Evolutionary conservation across 2,113 vertebrate genomes (phyloP).

Genomic region (Orycteropus afer): DNA sequence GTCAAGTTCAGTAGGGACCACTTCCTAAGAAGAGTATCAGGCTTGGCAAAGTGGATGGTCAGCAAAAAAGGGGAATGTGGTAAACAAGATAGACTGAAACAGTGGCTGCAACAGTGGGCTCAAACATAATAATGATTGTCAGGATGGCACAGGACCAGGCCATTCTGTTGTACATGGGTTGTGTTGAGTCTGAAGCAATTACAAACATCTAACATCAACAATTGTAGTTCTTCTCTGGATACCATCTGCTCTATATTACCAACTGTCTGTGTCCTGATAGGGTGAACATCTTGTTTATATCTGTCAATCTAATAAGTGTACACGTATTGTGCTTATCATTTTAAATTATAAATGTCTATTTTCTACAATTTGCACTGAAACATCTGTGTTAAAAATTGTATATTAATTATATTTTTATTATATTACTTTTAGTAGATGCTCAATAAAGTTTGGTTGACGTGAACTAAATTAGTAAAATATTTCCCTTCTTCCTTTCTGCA

Average conservation of each 20-base stretch:
- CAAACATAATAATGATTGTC: too few relatives aligned
- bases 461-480: background rate
- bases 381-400: background rate
- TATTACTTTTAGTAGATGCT: background rate
- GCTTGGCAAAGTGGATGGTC: too few relatives aligned
- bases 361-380: background rate
- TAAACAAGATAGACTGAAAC: too few relatives aligned
- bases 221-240: background rate
- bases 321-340: background rate
- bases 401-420: background rate
- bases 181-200: too few relatives aligned
- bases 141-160: too few relatives aligned
- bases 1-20: too few relatives aligned
- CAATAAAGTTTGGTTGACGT: background rate
- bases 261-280: fast-evolving
- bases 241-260: fast-evolving
- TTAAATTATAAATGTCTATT: background rate
- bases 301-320: background rate
- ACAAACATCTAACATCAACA: too few relatives aligned
- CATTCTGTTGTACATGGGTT: too few relatives aligned
- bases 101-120: too few relatives aligned
- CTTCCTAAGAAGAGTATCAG: too few relatives aligned
- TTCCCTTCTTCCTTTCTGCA: background rate
- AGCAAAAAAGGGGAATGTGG: too few relatives aligned
- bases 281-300: background rate